These are phyloP conservation scores for Acleris sparsana DNA, from an alignment of 2,888 invertebrate species.

Conservation along the genomic window DNA sequence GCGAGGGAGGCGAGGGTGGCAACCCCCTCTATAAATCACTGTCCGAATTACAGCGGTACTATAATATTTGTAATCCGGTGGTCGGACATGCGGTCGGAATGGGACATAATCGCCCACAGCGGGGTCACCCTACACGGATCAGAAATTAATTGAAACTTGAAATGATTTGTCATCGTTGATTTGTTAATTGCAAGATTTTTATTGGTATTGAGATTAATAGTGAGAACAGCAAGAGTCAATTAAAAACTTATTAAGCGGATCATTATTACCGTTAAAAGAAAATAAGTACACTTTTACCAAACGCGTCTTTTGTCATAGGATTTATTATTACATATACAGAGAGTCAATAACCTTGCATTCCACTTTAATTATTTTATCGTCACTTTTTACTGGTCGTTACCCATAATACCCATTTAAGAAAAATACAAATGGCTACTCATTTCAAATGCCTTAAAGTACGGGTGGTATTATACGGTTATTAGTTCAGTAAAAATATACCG, in stretches of 20 bases:
- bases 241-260: too few species aligned
- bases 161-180: slow-evolving; percentile 56
- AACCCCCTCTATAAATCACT: slow-evolving; percentile 83
- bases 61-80: slow-evolving; percentile 73
- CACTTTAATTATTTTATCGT: too few species aligned
- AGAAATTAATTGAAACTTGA: slow-evolving; percentile 68
- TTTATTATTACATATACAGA: too few species aligned
- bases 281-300: too few species aligned
- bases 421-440: too few species aligned
- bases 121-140: slow-evolving; percentile 58
- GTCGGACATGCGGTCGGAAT: slow-evolving; percentile 62
- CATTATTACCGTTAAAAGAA: too few species aligned
- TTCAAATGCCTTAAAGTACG: too few species aligned
- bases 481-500: not conserved
- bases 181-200: slow-evolving; percentile 44
- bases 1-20: slow-evolving; percentile 71
- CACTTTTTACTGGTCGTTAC: too few species aligned
- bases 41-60: slow-evolving; percentile 81
- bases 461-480: not conserved
- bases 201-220: slow-evolving; percentile 15
- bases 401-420: too few species aligned
- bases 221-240: not conserved
- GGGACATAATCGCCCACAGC: slow-evolving; percentile 51
- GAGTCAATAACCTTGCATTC: too few species aligned
- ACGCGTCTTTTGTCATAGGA: too few species aligned